Evolutionary conservation across 2,113 vertebrate species (phyloP).

Genomic region (Sarotherodon lohbergeri): DNA sequence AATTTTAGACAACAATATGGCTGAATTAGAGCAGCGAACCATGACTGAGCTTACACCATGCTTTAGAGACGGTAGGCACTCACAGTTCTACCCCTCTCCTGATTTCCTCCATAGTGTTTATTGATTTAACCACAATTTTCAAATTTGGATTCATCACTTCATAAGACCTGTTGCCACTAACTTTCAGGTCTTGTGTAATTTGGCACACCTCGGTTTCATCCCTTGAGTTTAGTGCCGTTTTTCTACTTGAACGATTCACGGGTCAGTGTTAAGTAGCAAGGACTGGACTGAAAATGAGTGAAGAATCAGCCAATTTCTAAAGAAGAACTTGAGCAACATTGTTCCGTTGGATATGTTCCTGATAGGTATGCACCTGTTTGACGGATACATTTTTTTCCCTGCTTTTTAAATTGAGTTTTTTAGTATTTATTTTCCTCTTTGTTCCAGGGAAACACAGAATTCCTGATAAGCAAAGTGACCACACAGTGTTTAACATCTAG

Average conservation of each 20-base stretch:
- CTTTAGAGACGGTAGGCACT: neutral
- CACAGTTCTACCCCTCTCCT: neutral
- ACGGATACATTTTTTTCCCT: accelerated
- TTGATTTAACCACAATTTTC: neutral
- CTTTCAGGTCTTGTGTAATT: neutral
- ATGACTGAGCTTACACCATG: neutral
- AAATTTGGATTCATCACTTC: neutral
- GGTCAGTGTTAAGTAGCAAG: neutral
- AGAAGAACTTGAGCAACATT: neutral
- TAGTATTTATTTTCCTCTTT: neutral
- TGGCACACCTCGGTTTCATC: neutral
- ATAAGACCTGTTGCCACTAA: neutral
- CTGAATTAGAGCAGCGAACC: accelerated
- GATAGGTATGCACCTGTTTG: neutral
- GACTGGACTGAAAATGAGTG: neutral
- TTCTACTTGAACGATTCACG: accelerated
- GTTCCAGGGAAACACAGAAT: neutral
- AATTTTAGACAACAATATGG: neutral
- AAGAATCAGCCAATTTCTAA: neutral
- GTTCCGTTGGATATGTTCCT: neutral
- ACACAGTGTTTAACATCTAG: neutral
- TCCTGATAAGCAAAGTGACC: neutral
- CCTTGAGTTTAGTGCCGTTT: neutral
- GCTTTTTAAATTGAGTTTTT: neutral
- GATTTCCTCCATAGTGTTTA: neutral